A percentile compares a stretch with the other conserved stretches of the same genome.
Conservation (phyloP, 1,140 invertebrate genomes). For the Drosophila parabipectinata region DNA sequence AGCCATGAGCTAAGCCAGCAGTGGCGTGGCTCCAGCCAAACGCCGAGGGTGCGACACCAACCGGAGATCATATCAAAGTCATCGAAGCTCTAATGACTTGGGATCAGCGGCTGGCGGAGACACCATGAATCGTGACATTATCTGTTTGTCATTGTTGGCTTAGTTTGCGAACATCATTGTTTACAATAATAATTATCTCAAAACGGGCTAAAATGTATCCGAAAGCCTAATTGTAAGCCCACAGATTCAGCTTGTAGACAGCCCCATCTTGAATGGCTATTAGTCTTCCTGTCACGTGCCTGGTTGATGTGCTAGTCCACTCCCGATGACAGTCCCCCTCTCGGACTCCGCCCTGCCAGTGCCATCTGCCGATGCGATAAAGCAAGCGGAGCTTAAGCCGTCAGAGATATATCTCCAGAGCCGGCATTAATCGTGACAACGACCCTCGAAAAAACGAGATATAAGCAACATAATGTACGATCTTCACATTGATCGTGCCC, state of each 20-base stretch:
- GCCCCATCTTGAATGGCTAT: not conserved
- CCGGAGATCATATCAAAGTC: conserved; percentile 22
- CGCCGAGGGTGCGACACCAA: not conserved
- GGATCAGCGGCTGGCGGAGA: conserved; percentile 12
- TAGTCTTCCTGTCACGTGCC: conserved; percentile 4
- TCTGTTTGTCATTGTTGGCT: conserved; percentile 14
- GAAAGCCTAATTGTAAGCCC: not conserved
- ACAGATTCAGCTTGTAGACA: too few species aligned
- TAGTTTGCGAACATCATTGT: conserved; percentile 19
- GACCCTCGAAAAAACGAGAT: conserved; percentile 21
- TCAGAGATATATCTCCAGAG: conserved; percentile 28
- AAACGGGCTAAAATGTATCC: not conserved
- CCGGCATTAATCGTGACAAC: conserved; percentile 36
- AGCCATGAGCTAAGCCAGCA: conserved; percentile 24
- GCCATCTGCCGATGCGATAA: conserved; percentile 22
- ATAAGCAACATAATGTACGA: conserved; percentile 26
- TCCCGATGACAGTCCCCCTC: not conserved
- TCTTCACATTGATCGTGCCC: conserved; percentile 44
- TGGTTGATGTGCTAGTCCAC: conserved; percentile 4
- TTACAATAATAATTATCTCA: conserved; percentile 5
- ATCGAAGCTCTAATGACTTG: conserved; percentile 29
- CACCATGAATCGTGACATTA: conserved; percentile 13
- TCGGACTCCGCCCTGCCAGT: conserved; percentile 8
- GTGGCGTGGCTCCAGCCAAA: conserved; percentile 8
- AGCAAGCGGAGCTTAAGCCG: conserved; percentile 17